Percentiles rank a stretch among this genome's conserved stretches.
Evolutionary conservation across 2,888 invertebrate genomes (phyloP).

Genomic region (Lingula anatina): DNA sequence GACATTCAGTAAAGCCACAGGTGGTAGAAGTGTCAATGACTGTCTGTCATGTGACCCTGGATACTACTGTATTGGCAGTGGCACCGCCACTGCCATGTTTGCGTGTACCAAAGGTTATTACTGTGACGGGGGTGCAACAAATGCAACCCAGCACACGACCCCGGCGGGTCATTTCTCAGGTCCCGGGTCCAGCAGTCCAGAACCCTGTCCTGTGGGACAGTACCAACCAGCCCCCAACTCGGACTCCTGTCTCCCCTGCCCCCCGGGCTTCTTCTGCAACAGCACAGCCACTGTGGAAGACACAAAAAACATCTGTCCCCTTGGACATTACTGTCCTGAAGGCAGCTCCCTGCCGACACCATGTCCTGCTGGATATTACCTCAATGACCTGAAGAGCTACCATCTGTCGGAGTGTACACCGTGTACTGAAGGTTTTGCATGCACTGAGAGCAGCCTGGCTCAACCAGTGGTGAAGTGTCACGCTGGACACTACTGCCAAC

Average conservation of each 20-base stretch:
- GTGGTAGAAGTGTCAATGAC: constrained; percentile 39
- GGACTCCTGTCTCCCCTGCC: constrained; percentile 31
- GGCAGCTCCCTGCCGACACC: constrained; percentile 38
- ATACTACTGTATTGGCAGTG: constrained; percentile 40
- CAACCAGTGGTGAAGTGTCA: constrained; percentile 26
- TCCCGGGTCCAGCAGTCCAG: constrained; percentile 40
- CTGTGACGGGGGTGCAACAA: constrained; percentile 45
- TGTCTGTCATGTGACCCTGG: constrained; percentile 49
- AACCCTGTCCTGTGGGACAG: constrained; percentile 39
- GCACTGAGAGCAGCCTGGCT: constrained; percentile 33
- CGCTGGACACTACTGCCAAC: constrained; percentile 40
- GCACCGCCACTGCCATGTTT: constrained; percentile 30
- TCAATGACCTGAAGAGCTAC: constrained; percentile 27
- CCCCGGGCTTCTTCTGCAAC: constrained; percentile 46
- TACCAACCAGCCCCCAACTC: constrained; percentile 35
- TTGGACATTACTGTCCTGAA: constrained; percentile 41
- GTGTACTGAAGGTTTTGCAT: constrained; percentile 31
- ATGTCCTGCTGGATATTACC: constrained; percentile 38
- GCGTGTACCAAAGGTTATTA: constrained; percentile 46
- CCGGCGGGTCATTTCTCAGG: constrained; percentile 38
- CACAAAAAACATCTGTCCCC: constrained; percentile 32
- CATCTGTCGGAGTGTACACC: constrained; percentile 30
- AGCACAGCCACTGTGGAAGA: constrained; percentile 26
- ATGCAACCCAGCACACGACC: constrained; percentile 36
- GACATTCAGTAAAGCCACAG: constrained; percentile 37